Percentiles rank a stretch among this genome's conserved stretches.
These are phyloP conservation scores for Zygaena filipendulae DNA, from an alignment of 2,888 invertebrate species.

Conservation along the genomic window DNA sequence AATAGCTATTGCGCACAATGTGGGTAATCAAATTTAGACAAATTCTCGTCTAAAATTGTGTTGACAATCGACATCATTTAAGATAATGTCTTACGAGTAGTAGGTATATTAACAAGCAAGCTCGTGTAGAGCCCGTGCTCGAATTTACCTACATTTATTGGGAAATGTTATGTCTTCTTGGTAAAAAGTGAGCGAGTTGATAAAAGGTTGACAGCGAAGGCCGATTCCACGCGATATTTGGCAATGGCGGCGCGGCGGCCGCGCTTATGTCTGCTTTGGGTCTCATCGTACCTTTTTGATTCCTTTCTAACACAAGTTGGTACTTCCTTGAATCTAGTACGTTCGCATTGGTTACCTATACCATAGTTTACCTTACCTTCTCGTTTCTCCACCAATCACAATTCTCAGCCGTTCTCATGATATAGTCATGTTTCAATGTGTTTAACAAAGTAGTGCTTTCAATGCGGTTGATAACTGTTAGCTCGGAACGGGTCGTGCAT, in stretches of 20 bases:
- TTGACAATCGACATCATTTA: no score
- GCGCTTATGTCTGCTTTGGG: constrained; percentile 46
- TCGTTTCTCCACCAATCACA: constrained; percentile 34
- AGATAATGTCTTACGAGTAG: no score
- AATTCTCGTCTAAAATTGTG: constrained; percentile 27
- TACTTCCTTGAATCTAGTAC: constrained; percentile 59
- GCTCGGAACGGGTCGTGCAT: constrained; percentile 26
- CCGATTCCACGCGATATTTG: constrained; percentile 51
- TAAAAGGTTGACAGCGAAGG: constrained; percentile 62
- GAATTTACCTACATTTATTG: constrained; percentile 19
- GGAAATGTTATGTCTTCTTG: no score
- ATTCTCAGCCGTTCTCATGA: no score
- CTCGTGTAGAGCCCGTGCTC: no score
- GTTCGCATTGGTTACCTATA: constrained; percentile 25
- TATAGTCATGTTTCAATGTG: constrained; percentile 34
- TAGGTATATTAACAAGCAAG: no score
- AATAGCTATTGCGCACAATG: constrained; percentile 30
- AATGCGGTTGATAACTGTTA: constrained; percentile 20
- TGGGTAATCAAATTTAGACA: constrained; percentile 30
- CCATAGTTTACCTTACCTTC: no score
- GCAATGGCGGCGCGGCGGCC: constrained; percentile 21
- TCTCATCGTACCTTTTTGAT: constrained; percentile 61
- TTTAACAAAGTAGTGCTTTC: constrained; percentile 20
- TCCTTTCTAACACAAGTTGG: constrained; percentile 68
- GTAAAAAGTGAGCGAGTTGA: constrained; percentile 40